A percentile compares a stretch with the other conserved stretches of the same genome.
Conservation (phyloP, 2,888 invertebrate genomes). For the Parnassius glacialis region DNA sequence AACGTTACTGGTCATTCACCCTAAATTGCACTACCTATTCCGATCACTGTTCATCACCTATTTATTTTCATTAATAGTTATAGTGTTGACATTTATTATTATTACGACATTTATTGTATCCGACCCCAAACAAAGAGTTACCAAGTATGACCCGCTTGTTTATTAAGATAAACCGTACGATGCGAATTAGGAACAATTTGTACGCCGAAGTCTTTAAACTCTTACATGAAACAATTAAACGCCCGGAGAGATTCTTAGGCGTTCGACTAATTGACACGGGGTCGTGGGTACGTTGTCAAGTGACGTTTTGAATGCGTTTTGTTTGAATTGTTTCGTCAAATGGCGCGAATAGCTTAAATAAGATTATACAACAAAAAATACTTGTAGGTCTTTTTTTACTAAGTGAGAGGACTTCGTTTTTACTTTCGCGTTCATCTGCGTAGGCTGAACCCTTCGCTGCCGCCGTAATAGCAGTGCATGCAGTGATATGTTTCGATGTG, state of each 20-base stretch:
- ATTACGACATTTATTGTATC: neutral
- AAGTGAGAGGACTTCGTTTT: too few species aligned
- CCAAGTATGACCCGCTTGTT: slow-evolving; percentile 10
- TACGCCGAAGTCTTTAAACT: slow-evolving; percentile 25
- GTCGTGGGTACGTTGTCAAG: slow-evolving; percentile 4
- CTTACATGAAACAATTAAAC: slow-evolving; percentile 19
- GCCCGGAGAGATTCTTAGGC: slow-evolving; percentile 16
- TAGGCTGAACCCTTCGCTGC: too few species aligned
- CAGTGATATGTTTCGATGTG: too few species aligned
- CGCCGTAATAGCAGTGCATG: too few species aligned
- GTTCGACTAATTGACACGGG: slow-evolving; percentile 14
- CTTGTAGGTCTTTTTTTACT: too few species aligned
- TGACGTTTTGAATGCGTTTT: slow-evolving; percentile 6
- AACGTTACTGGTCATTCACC: too few species aligned
- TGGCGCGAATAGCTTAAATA: neutral
- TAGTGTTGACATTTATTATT: too few species aligned
- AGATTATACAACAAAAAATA: too few species aligned
- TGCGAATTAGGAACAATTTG: slow-evolving; percentile 24
- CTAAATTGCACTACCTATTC: too few species aligned
- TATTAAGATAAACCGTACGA: slow-evolving; percentile 19
- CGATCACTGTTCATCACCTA: too few species aligned
- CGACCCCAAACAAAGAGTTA: slow-evolving; percentile 3
- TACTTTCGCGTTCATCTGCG: too few species aligned
- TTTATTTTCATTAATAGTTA: too few species aligned
- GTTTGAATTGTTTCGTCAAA: slow-evolving; percentile 1